phyloP scores from a whole-genome alignment of 1,140 invertebrate species.

The Apis cerana region DNA sequence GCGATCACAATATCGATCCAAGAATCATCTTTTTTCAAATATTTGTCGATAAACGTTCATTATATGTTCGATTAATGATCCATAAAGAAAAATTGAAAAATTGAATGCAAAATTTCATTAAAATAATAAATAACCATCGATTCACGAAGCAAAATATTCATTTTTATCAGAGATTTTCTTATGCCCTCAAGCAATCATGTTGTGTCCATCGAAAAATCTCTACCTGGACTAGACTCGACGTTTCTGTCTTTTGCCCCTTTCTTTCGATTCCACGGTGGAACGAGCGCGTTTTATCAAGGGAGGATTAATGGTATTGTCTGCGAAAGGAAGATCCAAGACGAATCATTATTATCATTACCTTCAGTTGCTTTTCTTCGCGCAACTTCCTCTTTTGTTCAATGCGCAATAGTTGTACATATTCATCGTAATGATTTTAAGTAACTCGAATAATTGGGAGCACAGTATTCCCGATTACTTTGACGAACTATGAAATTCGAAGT shows the following conservation, averaged over 20 bases:
- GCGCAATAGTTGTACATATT: background rate
- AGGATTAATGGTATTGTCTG: constrained; percentile 48
- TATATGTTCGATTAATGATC: background rate
- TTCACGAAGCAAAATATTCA: too few species aligned
- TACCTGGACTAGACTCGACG: background rate
- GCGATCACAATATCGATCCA: too few species aligned
- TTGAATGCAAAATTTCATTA: background rate
- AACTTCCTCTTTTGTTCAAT: background rate
- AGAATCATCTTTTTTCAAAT: background rate
- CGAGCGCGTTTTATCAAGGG: constrained; percentile 25
- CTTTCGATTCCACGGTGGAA: background rate
- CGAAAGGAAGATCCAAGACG: constrained; percentile 26
- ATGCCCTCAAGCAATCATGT: background rate
- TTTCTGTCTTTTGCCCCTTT: background rate
- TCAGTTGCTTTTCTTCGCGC: constrained; percentile 34
- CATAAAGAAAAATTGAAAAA: background rate
- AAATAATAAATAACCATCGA: background rate
- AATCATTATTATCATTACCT: constrained; percentile 40
- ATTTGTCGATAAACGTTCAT: background rate
- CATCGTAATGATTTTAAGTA: background rate
- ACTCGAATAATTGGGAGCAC: constrained; percentile 26
- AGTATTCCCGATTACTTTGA: constrained; percentile 12
- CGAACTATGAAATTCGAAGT: constrained; percentile 1
- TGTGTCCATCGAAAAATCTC: constrained; percentile 29
- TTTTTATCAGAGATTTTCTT: background rate